Percentiles rank a stretch among this genome's conserved stretches.
phyloP scores from a whole-genome alignment of 1,140 invertebrate genomes.

The Megalopta genalis region DNA sequence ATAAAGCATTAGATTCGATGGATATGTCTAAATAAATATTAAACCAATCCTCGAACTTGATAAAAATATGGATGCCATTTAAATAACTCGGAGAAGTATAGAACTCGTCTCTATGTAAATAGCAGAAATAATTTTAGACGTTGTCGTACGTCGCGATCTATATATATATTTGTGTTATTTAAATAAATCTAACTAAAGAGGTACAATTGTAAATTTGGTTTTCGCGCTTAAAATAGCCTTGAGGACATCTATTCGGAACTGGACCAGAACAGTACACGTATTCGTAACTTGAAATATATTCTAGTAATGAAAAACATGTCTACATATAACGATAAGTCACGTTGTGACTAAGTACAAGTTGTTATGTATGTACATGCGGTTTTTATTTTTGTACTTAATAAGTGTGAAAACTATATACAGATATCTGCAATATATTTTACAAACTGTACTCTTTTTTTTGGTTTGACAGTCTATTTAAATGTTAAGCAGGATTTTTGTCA shows the following conservation, averaged over 20 bases:
- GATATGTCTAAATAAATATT: no score
- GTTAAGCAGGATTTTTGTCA: slow-evolving; percentile 51
- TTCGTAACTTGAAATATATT: slow-evolving; percentile 1
- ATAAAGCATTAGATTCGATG: no score
- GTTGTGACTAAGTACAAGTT: neutral
- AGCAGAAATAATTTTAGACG: neutral
- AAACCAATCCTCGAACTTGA: neutral
- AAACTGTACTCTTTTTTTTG: neutral
- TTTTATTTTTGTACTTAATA: slow-evolving; percentile 9
- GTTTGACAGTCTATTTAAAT: neutral
- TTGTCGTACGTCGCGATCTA: neutral
- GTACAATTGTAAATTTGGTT: neutral
- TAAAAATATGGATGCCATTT: neutral
- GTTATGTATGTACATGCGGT: neutral
- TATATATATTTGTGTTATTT: neutral
- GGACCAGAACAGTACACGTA: neutral
- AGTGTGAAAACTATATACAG: neutral
- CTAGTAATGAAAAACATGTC: neutral
- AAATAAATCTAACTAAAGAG: no score
- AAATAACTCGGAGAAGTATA: neutral
- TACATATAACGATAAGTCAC: neutral
- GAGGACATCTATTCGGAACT: neutral
- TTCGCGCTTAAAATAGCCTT: neutral
- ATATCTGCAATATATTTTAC: neutral
- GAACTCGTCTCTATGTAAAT: neutral